Conservation (phyloP, 1,140 invertebrate species). For the Drosophila novamexicana region DNA sequence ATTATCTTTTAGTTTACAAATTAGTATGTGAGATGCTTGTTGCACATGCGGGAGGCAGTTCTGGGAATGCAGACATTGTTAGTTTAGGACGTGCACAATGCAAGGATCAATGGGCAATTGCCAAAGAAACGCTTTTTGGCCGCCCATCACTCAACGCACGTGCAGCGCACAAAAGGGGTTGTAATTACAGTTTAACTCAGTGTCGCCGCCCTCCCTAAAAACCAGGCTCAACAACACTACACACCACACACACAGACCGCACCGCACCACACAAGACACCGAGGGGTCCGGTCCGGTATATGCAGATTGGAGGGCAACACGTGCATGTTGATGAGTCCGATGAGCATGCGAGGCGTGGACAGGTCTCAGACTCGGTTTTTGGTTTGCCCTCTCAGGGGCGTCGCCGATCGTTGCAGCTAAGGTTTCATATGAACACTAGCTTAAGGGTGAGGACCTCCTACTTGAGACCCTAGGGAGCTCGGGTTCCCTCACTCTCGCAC, state of each 20-base stretch:
- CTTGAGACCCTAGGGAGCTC: conserved; percentile 58
- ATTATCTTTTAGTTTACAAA: conserved; percentile 74
- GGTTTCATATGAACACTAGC: conserved; percentile 35
- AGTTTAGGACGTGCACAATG: conserved; percentile 55
- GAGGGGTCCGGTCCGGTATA: conserved; percentile 55
- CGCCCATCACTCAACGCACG: conserved; percentile 71
- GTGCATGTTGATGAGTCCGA: conserved; percentile 60
- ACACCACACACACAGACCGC: conserved; percentile 18
- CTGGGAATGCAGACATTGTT: conserved; percentile 62
- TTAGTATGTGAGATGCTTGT: conserved; percentile 64
- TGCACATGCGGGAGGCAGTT: conserved; percentile 63
- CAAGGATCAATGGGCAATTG: conserved; percentile 49
- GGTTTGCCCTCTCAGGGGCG: conserved; percentile 51
- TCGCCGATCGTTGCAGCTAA: conserved; percentile 45
- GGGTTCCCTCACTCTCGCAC: conserved; percentile 8
- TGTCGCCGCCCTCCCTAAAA: conserved; percentile 60
- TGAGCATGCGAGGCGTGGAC: conserved; percentile 63
- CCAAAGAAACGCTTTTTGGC: neutral
- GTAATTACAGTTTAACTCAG: conserved; percentile 73
- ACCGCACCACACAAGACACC: conserved; percentile 36
- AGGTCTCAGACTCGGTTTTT: conserved; percentile 49
- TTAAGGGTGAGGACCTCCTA: conserved; percentile 58
- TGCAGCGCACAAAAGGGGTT: conserved; percentile 72
- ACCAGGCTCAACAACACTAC: conserved; percentile 21
- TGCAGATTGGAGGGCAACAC: conserved; percentile 67